Conservation (phyloP, 1,140 invertebrate species). For the Latrodectus geometricus region DNA sequence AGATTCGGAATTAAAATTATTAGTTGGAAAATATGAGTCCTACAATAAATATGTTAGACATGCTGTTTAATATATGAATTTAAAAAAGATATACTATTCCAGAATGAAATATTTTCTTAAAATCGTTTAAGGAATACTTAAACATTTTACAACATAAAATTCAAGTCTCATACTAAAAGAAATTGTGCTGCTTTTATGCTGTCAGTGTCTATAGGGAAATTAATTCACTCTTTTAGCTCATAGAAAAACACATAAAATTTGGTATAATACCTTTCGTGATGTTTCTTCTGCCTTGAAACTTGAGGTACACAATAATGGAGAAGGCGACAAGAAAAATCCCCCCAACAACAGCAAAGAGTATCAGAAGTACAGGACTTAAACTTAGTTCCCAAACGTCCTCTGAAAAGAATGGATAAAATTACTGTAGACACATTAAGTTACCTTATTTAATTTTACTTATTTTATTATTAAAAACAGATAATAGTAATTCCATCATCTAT, state of each 20-base stretch:
- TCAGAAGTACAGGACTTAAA: conserved; percentile 63
- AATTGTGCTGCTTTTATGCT: background rate
- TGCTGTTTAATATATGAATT: too few relatives aligned
- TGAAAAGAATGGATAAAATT: conserved; percentile 38
- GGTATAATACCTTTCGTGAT: conserved; percentile 44
- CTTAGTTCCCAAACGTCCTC: conserved; percentile 65
- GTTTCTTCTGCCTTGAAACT: conserved; percentile 59
- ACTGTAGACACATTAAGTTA: background rate
- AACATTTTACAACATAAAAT: too few relatives aligned
- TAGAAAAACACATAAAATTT: conserved; percentile 1
- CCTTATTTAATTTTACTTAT: too few relatives aligned
- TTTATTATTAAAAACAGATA: too few relatives aligned
- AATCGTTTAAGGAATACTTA: too few relatives aligned
- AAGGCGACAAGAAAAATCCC: conserved; percentile 64
- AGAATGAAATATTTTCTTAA: too few relatives aligned
- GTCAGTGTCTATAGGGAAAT: conserved; percentile 31
- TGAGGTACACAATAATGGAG: conserved; percentile 63
- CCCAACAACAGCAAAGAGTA: conserved; percentile 63
- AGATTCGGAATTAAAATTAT: too few relatives aligned
- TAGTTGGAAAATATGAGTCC: too few relatives aligned
- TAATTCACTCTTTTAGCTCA: background rate
- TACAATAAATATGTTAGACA: too few relatives aligned
- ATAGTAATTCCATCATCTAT: too few relatives aligned
- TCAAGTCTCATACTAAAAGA: too few relatives aligned
- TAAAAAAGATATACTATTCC: too few relatives aligned